phyloP scores from a whole-genome alignment of 2,888 invertebrate species.

The Biston stratarius region DNA sequence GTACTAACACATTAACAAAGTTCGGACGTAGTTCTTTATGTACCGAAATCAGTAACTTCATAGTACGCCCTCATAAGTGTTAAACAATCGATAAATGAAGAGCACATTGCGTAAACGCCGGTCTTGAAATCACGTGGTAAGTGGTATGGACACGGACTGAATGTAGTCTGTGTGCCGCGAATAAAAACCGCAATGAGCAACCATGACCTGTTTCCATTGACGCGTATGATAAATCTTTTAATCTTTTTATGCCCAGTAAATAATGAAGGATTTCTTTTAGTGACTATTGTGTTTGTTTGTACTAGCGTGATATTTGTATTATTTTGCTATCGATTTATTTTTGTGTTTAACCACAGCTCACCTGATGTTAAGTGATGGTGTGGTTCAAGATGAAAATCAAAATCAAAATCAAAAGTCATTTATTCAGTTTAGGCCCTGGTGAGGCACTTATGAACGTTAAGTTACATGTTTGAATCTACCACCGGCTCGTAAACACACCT shows the following conservation, averaged over 20 bases:
- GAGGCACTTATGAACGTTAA: too few relatives aligned
- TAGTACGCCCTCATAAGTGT: slow-evolving; percentile 2
- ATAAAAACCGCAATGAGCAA: slow-evolving; percentile 1
- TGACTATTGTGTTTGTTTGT: too few relatives aligned
- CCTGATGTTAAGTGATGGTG: too few relatives aligned
- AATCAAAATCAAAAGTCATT: too few relatives aligned
- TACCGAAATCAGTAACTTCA: background rate
- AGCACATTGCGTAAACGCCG: background rate
- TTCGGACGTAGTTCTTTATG: background rate
- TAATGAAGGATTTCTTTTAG: too few relatives aligned
- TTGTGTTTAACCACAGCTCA: too few relatives aligned
- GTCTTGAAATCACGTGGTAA: background rate
- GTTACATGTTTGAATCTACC: too few relatives aligned
- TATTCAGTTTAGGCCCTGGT: too few relatives aligned
- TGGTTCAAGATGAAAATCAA: too few relatives aligned
- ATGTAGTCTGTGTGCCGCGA: background rate
- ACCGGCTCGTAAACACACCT: too few relatives aligned
- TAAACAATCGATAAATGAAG: slow-evolving; percentile 1
- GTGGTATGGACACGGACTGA: background rate
- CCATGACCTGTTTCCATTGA: slow-evolving; percentile 21
- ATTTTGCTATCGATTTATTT: too few relatives aligned
- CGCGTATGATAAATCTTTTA: slow-evolving; percentile 3
- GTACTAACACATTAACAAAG: background rate
- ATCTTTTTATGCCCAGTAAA: background rate
- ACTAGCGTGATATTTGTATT: too few relatives aligned